Evolutionary conservation across 2,888 invertebrate genomes (phyloP), one percentile per base, ranked within the genome.

Genomic region (Mongoloraphidia duomilia): DNA sequence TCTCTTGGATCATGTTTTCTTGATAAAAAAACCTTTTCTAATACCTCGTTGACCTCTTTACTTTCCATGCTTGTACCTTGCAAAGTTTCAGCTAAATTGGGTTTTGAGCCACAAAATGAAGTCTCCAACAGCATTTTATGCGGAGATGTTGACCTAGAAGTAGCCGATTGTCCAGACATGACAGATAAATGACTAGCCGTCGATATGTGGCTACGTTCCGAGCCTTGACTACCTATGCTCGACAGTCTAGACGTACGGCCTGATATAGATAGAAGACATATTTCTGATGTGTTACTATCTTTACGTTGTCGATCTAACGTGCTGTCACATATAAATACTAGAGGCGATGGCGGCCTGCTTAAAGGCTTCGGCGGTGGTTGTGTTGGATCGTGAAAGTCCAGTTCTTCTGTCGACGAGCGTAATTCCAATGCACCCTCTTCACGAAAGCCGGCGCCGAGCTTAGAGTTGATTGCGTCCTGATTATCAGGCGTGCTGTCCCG

Each of bases 81-180:
- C 11, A 43, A 44, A 13, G 44, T 41, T 13, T 65, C 49, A 61
- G 50, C 44, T 45, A 43, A 38, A 44, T 43, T 44, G 1, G 87
- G 84, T 61, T 87, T 88, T 45, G 82, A 84, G 1, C 91, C 91
- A 66, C 90, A 91, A 65, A 92, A 92, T 0, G 90, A 90, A 1
- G 91, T 92, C 69, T 91, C 91, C 50, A 91, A 72, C 49, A 90
- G 72, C 80, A 89, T 88, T 65, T 84, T 85, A 70, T 91, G 90
- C n/a, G 91, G 91, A 11, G 90, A 90, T 2, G 91, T 89, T 34
- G 84, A 85, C 52, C 86, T 77, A 6, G 81, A 81, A 17, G 70
- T 62, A 41, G 69, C 73, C 11, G 77, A 76, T 49, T 71, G 74
- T 2, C 72, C 74, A 2, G 76, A 76, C 41, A 73, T 65, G 14